A percentile compares a stretch with the other conserved stretches of the same genome.
phyloP scores from a whole-genome alignment of 2,888 invertebrate species.

The Gerris lacustris region DNA sequence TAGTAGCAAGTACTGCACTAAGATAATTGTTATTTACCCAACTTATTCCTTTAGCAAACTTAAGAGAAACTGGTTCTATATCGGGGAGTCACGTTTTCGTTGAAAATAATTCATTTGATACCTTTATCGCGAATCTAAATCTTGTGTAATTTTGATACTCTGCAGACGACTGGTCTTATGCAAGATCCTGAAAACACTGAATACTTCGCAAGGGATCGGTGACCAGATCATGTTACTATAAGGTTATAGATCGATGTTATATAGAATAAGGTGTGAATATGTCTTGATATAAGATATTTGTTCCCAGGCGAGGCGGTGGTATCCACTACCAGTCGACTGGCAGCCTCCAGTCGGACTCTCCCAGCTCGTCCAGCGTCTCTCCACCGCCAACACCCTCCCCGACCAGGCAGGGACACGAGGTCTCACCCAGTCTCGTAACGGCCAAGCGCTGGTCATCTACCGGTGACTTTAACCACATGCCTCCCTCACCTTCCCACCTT shows the following conservation, averaged over 20 bases:
- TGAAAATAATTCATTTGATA: no score
- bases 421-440: constrained; percentile 36
- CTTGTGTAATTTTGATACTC: no score
- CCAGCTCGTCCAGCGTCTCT: constrained; percentile 71
- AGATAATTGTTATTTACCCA: background rate
- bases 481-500: constrained; percentile 28
- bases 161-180: no score
- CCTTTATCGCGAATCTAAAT: no score
- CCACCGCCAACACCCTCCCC: constrained; percentile 50
- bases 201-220: no score
- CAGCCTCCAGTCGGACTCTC: constrained; percentile 56
- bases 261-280: no score
- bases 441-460: constrained; percentile 71
- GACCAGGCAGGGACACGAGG: background rate
- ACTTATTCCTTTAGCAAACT: background rate
- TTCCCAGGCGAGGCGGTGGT: constrained; percentile 44
- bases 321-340: constrained; percentile 74
- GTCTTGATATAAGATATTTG: no score
- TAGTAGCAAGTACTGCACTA: no score
- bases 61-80: no score
- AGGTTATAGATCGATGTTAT: no score
- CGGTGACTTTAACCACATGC: constrained; percentile 59
- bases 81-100: no score
- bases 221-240: no score
- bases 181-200: background rate